Base-by-base conservation (phyloP, 92 coral and sea anemone genomes). In the Porites evermanni region DNA sequence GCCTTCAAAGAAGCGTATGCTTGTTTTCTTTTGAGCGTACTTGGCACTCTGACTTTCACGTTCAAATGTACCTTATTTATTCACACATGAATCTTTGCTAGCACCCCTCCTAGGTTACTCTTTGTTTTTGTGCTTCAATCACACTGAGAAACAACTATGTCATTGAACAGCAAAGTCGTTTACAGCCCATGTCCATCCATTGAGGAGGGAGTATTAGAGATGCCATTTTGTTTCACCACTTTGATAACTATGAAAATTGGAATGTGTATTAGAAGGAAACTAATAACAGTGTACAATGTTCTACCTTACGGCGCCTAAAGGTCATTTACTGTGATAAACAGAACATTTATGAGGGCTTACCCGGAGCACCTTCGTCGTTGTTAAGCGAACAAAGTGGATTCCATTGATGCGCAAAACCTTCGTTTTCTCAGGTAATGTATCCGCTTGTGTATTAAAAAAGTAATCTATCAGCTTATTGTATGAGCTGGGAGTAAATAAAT, bases 401-500 rank as follows among this genome's bases (percentile, higher is more conserved):
- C 74, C 85, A 32, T 81, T 47, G 20, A 24, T 26, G 16, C 23
- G 19, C 21, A 32, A 58, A 8, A 12, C 38, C 16, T 20, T 11
- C 24, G 64, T 47, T 16, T 23, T 24, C 59, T 70, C 26, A 7
- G 54, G 52, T 53, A 47, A 69, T 17, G 53, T 81, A 56, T 7
- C 82, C 72, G 60, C n/a, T 79, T 20, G 10, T 12, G 14, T 12
- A n/a, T 19, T 24, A 64, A n/a, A n/a, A 18, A 64, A 29, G 44
- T 79, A 79, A 64, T 50, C 59, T 53, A 79, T 23, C 59, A 64
- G 74, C 83, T 70, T 53, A 58, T 81, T 81, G 85, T 81, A 69
- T 81, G 85, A n/a, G 68, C 38, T 16, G 38, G 72, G 60, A 53
- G 77, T 80, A 80, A 80, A 80, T 80, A 68, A 26, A 74, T n/a